Evolutionary conservation across 2,888 invertebrate genomes (phyloP).

Genomic region (Plebejus anna): DNA sequence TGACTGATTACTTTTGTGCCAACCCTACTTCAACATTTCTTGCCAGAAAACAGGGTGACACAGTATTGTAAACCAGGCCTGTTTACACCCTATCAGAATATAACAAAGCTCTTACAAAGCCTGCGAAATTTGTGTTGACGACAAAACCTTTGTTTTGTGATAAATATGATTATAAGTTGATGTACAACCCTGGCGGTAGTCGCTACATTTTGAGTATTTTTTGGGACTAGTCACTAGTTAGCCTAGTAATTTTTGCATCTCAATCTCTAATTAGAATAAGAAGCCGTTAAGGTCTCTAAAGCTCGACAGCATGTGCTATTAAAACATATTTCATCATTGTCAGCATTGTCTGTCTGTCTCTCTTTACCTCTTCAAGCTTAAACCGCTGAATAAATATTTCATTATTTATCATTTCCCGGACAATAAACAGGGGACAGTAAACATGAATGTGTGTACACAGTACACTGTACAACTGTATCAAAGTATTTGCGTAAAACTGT

Average conservation of each 20-base stretch:
- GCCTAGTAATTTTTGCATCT: too few species aligned
- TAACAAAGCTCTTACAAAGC: conserved; percentile 12
- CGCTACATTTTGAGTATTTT: background rate
- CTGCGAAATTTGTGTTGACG: conserved; percentile 7
- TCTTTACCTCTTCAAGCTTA: too few species aligned
- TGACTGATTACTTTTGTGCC: too few species aligned
- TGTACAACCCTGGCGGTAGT: background rate
- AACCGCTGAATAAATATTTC: too few species aligned
- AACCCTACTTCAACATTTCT: too few species aligned
- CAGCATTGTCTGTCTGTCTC: too few species aligned
- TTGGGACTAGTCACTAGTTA: background rate
- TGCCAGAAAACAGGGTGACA: background rate
- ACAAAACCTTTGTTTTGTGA: conserved; percentile 21
- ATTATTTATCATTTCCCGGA: too few species aligned
- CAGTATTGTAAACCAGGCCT: background rate
- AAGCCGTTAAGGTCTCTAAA: too few species aligned
- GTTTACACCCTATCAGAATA: background rate
- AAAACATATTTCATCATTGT: too few species aligned
- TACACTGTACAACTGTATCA: background rate
- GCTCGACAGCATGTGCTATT: too few species aligned
- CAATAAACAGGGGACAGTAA: background rate
- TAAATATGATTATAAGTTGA: conserved; percentile 19
- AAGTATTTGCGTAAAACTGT: background rate
- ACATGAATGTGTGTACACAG: background rate
- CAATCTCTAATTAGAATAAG: too few species aligned